Base-by-base conservation (phyloP, 23 tunicate species). In the Halocynthia aurantium region DNA sequence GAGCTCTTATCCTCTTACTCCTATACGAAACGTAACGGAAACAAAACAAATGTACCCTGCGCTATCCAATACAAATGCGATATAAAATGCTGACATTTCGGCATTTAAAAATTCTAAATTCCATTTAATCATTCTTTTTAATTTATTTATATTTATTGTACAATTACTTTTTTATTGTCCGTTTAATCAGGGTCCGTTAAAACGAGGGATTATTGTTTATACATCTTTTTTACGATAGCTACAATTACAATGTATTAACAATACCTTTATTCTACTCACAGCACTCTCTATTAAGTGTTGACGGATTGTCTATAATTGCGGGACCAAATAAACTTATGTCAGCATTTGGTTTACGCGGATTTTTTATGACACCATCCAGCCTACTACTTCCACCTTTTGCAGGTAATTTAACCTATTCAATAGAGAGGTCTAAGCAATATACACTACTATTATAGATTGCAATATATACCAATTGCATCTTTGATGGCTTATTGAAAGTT, bases 301-400 rank as follows among this genome's bases (percentile, higher is more conserved):
- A 40, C 31, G 70, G 70, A 10, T 15, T 65, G 15, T 20, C 70
- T 11, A 49, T 20, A 40, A 65, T 65, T 6, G 70, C 31, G 22
- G 70, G 70, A 10, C 70, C 70, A 65, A 65, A 49, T 6, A 11
- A 15, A 65, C 70, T 65, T 6, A 65, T 65, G 70, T 65, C 70
- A 15, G 70, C 70, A 65, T 65, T 65, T 65, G 70, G 70, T 20
- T 20, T 65, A 9, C 70, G 31, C 10, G 70, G 70, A 15, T 5
- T 65, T 10, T 65, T 49, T 65, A 5, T 40, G 1, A 49, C 70
- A 10, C 49, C 70, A 15, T 20, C 70, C 0, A 8, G 49, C 22
- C 5, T 65, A 49, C 19, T 65, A 65, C 10, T 49, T 65, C 70
- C 22, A 65, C 70, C 70, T 20, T 65, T 65, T 15, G 70, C 19